Evolutionary conservation across 2,797 vertebrate genomes (phyloP).

Genomic region (Adelosebastes latens): DNA sequence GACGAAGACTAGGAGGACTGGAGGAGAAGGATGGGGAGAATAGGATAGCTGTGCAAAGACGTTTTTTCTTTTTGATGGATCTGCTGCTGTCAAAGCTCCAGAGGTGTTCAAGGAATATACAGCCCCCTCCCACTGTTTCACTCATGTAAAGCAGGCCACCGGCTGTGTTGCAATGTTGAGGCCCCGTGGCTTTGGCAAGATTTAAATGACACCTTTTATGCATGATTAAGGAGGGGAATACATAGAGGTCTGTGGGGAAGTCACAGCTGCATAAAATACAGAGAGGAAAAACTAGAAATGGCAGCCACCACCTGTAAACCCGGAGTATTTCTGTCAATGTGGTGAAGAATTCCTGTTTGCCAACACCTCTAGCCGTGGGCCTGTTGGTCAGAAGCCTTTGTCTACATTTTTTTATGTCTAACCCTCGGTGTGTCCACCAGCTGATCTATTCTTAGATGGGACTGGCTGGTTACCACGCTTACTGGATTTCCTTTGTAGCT

Average conservation of each 20-base stretch:
- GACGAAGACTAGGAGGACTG: not conserved
- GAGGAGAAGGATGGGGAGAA: not conserved
- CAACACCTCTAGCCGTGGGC: not conserved
- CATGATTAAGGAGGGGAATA: conserved; percentile 43
- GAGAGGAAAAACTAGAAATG: not conserved
- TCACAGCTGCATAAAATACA: conserved; percentile 9
- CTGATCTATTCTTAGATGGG: conserved; percentile 48
- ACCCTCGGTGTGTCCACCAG: conserved; percentile 5
- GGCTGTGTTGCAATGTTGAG: conserved; percentile 8
- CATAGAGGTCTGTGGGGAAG: not conserved
- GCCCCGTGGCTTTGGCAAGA: conserved; percentile 36
- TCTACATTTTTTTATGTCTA: conserved; percentile 21
- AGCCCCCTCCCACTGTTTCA: conserved; percentile 25
- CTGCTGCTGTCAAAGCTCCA: conserved; percentile 42
- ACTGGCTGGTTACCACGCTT: conserved; percentile 18
- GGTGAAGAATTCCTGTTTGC: not conserved
- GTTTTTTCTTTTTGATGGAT: conserved; percentile 50
- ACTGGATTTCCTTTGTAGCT: conserved; percentile 44
- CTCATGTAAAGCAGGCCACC: conserved; percentile 55
- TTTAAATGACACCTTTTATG: conserved; percentile 46
- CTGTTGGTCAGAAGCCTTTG: conserved; percentile 6
- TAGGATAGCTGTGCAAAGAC: conserved; percentile 11
- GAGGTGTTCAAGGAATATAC: conserved; percentile 44
- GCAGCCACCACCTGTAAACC: not conserved
- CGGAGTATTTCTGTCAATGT: not conserved